Evolutionary conservation across 2,113 vertebrate genomes (phyloP), one percentile per base, ranked within the genome.

Genomic region (Corythoichthys intestinalis): DNA sequence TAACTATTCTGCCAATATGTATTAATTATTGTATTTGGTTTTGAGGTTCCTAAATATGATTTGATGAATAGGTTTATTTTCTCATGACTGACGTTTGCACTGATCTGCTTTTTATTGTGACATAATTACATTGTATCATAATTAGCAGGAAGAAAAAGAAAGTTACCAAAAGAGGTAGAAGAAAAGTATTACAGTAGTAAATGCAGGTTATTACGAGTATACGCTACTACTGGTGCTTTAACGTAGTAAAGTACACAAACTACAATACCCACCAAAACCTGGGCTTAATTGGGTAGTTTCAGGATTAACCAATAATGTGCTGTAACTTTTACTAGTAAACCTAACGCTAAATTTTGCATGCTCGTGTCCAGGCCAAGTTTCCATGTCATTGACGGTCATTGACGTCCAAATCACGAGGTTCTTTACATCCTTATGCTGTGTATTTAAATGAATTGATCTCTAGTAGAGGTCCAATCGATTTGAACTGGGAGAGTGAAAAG

Each of bases 21-120:
- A 7, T 44, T 44, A 7, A 44, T 44, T 7, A 44, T 8, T 44
- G 41, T 1, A 5, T 44, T 1, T 44, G 6, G 9, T 44, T 8
- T 3, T 44, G 41, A 44, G 6, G 1, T 44, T 44, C 41, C 9
- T 44, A 44, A 44, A 28, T 20, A 10, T 56, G 2, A 28, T 28
- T 38, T 2, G 17, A 11, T 12, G 9, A 1, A 5, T 37, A 13
- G 28, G 13, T 47, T 20, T 34, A 47, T 47, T 47, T 10, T 13
- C 15, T 44, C 20, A 6, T 2, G 10, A 58, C 41, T 47, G 44
- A 63, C 4, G 0, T 28, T 3, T 7, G 9, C 41, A 28, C 6
- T 47, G n/a, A 47, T 63, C n/a, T 63, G 61, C n/a, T 46, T 63
- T 57, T 75, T 68, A 69, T 8, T 69, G 71, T 59, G 66, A 50